A percentile compares a stretch with the other conserved stretches of the same genome.
Conservation (phyloP, 2,888 invertebrate species). For the Lycocerus yunnanus region DNA sequence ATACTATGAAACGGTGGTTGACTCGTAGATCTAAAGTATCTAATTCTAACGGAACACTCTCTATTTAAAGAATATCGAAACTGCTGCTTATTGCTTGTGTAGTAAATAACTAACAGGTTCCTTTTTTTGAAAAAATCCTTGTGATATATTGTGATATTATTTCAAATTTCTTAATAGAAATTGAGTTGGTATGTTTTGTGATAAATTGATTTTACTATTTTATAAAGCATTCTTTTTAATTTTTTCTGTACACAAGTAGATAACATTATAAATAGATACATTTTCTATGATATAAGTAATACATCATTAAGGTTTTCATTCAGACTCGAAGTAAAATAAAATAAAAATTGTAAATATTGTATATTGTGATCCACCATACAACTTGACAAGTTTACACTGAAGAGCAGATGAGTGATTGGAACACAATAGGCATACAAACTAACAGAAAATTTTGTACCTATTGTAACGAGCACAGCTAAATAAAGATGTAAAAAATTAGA, state of each 20-base stretch:
- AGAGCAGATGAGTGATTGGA: background rate
- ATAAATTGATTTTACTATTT: background rate
- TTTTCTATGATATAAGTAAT: background rate
- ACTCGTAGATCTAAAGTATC: too few relatives aligned
- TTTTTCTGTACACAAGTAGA: background rate
- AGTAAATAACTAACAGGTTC: too few relatives aligned
- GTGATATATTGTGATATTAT: background rate
- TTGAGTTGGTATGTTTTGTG: background rate
- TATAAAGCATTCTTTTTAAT: background rate
- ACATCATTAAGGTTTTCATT: background rate
- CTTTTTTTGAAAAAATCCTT: too few relatives aligned
- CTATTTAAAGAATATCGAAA: too few relatives aligned
- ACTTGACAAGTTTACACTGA: background rate
- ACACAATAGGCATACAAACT: background rate
- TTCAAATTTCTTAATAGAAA: background rate
- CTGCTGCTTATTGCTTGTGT: too few relatives aligned
- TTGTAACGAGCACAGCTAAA: background rate
- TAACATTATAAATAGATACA: background rate
- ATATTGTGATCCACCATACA: background rate
- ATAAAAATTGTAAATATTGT: background rate
- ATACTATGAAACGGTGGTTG: too few relatives aligned
- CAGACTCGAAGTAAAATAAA: background rate
- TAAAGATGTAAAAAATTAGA: background rate
- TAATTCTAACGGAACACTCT: too few relatives aligned
- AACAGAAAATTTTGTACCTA: background rate